Evolutionary conservation across 2,797 vertebrate genomes (phyloP), one percentile per base, ranked within the genome.

Genomic region (Phoeniculus purpureus): DNA sequence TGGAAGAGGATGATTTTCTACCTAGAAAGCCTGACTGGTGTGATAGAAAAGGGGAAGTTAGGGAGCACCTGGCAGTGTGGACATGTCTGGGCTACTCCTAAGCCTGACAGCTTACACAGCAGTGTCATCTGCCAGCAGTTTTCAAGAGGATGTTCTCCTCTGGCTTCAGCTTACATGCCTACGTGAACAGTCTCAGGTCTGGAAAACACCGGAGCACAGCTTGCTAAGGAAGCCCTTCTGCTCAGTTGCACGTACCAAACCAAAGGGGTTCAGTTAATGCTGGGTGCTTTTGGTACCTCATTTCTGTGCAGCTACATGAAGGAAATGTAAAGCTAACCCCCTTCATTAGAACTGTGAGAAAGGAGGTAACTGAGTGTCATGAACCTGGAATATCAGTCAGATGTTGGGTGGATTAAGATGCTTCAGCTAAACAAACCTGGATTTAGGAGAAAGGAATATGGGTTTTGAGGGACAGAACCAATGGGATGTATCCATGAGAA

Each of bases 221-320:
- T 77, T 2, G 1, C 12, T 11, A 21, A 61, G 55, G 47, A 26
- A 61, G 15, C 31, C 9, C 21, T 79, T 81, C 59, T 5, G 6
- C 6, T 15, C 31, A 60, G 15, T 48, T 1, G 3, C 45, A 1
- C 43, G 40, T 31, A 25, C 0, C 11, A 15, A 12, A 16, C 31
- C 19, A 2, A 37, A 45, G 59, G 23, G 59, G 16, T 74, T 75
- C 7, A 5, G 83, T 60, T n/a, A 37, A 51, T 52, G 1, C 15
- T 1, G 64, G 20, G 67, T 66, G 61, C 26, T 66, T 60, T 0
- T 15, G 15, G 29, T 25, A 34, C 3, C 0, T 37, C 27, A 8
- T 56, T 61, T 19, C 12, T 80, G 71, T 76, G 29, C 50, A 52
- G 8, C 37, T 85, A 43, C 0, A 0, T 31, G 10, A 79, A 62